phyloP scores from a whole-genome alignment of 1,140 invertebrate genomes.

The Leptinotarsa undecemlineata region DNA sequence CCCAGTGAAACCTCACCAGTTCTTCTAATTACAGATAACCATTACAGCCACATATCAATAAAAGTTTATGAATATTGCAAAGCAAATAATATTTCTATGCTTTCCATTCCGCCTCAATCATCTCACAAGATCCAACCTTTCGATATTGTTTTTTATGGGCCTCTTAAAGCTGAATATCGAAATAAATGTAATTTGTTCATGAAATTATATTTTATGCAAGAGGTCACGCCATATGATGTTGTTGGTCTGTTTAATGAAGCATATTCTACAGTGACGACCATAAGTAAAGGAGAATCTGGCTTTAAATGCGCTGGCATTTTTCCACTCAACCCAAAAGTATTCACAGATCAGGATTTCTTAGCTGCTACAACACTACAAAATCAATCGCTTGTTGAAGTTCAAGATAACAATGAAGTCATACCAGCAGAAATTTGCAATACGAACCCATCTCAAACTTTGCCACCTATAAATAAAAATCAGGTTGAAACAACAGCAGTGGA shows the following conservation, averaged over 20 bases:
- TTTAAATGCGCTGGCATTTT: slow-evolving; percentile 10
- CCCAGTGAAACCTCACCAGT: slow-evolving; percentile 39
- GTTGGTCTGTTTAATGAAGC: slow-evolving; percentile 32
- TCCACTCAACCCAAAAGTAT: neutral
- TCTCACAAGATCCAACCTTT: slow-evolving; percentile 53
- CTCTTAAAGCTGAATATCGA: slow-evolving; percentile 43
- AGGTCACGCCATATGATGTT: slow-evolving; percentile 41
- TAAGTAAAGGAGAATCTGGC: slow-evolving; percentile 29
- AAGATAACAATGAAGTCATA: too few species aligned
- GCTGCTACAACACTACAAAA: too few species aligned
- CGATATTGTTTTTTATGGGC: slow-evolving; percentile 43
- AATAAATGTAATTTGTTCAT: slow-evolving; percentile 40
- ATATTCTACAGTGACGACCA: slow-evolving; percentile 29
- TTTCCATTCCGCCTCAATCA: slow-evolving; percentile 36
- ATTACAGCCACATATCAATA: slow-evolving; percentile 36
- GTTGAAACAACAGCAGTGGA: neutral
- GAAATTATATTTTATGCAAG: slow-evolving; percentile 33
- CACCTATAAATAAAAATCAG: neutral
- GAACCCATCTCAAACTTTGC: too few species aligned
- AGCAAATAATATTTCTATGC: slow-evolving; percentile 40
- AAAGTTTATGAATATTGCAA: slow-evolving; percentile 41
- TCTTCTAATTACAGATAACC: slow-evolving; percentile 48
- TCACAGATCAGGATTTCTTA: neutral
- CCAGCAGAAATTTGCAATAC: too few species aligned
- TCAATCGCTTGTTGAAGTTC: too few species aligned